Percentiles rank a stretch among this genome's conserved stretches.
Evolutionary conservation across 1,140 invertebrate genomes (phyloP).

Genomic region (Cherax quadricarinatus): DNA sequence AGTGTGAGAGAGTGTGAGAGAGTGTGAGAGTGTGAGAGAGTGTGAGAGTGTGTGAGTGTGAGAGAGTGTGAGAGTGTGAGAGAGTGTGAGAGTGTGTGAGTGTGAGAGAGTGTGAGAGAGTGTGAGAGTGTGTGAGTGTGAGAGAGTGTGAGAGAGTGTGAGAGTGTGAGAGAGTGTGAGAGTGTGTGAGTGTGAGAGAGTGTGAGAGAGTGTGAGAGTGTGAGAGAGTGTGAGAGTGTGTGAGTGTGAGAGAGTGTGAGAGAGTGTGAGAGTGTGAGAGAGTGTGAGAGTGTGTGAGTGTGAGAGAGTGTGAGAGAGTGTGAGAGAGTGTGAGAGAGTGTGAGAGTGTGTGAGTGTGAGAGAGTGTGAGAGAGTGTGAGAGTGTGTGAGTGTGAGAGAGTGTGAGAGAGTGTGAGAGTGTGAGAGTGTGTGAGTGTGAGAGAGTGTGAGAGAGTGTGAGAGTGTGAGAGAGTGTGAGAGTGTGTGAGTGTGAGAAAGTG

Average conservation of each 20-base stretch:
- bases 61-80: too few species aligned
- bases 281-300: not conserved
- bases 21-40: too few species aligned
- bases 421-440: conserved; percentile 23
- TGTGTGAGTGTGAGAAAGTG: not conserved
- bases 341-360: conserved; percentile 28
- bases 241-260: not conserved
- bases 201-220: too few species aligned
- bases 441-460: not conserved
- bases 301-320: not conserved
- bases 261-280: not conserved
- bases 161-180: too few species aligned
- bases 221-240: too few species aligned
- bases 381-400: conserved; percentile 9
- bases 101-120: too few species aligned
- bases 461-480: not conserved
- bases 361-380: conserved; percentile 24
- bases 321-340: conserved; percentile 22
- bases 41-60: too few species aligned
- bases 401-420: conserved; percentile 12
- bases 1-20: too few species aligned
- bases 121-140: too few species aligned
- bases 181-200: too few species aligned
- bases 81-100: too few species aligned
- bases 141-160: too few species aligned